phyloP scores from a whole-genome alignment of 2,113 vertebrate species.

The Plotosus lineatus region DNA sequence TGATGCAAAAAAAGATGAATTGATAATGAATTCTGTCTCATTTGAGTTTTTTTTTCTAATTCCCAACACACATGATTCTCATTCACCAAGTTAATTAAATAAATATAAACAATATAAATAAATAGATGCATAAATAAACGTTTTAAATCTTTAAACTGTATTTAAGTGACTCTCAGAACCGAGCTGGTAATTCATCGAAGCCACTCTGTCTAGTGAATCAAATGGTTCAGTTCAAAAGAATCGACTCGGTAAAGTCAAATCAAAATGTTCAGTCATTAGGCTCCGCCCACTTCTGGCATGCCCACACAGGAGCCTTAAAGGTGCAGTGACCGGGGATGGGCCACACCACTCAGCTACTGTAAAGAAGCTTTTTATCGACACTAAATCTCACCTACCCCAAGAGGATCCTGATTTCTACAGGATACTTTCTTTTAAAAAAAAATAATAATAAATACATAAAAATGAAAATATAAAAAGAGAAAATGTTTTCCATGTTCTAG shows the following conservation, averaged over 20 bases:
- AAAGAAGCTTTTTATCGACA: background rate
- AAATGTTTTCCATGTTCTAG: too few species aligned
- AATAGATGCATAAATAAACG: too few species aligned
- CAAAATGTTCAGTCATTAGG: background rate
- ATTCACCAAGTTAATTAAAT: background rate
- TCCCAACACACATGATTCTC: background rate
- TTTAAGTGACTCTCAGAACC: background rate
- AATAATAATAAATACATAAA: too few species aligned
- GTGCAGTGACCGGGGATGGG: constrained; percentile 45
- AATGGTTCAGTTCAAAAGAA: constrained; percentile 21
- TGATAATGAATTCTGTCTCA: background rate
- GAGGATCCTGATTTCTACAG: too few species aligned
- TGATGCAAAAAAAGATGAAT: background rate
- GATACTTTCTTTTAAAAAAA: too few species aligned
- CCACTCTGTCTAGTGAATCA: background rate
- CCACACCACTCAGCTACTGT: background rate
- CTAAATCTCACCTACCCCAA: background rate
- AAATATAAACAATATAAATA: too few species aligned
- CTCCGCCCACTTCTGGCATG: constrained; percentile 32
- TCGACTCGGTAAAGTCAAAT: constrained; percentile 5
- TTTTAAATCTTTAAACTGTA: background rate
- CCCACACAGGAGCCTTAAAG: constrained; percentile 74
- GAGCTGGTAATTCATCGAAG: too few species aligned
- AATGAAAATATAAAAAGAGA: too few species aligned
- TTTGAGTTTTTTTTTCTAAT: background rate